Conservation (phyloP, 2,113 vertebrate genomes). For the Corythornis madagascariensis region DNA sequence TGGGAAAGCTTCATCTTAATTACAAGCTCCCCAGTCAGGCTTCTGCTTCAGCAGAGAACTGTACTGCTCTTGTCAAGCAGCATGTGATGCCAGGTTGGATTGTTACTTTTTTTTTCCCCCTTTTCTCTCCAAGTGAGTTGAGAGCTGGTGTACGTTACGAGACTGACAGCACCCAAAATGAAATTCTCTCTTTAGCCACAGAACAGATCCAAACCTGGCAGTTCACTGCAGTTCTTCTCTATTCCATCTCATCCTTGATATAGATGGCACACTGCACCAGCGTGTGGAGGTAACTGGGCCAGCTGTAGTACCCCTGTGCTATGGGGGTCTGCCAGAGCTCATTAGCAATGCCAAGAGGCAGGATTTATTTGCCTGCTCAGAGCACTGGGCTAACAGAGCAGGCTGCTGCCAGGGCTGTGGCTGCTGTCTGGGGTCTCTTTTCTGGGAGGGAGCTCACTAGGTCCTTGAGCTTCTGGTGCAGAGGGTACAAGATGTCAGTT, state of each 20-base stretch:
- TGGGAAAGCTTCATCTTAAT: conserved; percentile 40
- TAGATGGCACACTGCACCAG: not conserved
- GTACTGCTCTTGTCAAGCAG: not conserved
- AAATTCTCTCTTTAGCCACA: conserved; percentile 47
- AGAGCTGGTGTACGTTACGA: not conserved
- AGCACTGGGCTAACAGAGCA: not conserved
- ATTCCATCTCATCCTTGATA: not conserved
- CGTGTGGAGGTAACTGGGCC: not conserved
- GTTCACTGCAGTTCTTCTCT: not conserved
- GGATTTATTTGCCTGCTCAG: not conserved
- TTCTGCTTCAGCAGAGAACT: not conserved
- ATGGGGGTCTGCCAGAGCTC: not conserved
- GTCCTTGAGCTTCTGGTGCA: not conserved
- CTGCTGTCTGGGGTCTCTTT: not conserved
- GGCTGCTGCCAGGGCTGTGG: not conserved
- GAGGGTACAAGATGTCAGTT: not conserved
- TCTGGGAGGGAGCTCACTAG: not conserved
- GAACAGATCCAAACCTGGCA: conserved; percentile 41
- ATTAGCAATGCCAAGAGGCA: not conserved
- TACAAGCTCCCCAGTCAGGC: conserved; percentile 9
- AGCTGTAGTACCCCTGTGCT: not conserved
- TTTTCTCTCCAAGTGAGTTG: conserved; percentile 17
- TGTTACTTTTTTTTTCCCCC: not conserved
- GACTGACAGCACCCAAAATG: conserved; percentile 53
- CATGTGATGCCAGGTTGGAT: conserved; percentile 27